phyloP scores from a whole-genome alignment of 2,113 vertebrate species.

The Pollimyrus isidori region DNA sequence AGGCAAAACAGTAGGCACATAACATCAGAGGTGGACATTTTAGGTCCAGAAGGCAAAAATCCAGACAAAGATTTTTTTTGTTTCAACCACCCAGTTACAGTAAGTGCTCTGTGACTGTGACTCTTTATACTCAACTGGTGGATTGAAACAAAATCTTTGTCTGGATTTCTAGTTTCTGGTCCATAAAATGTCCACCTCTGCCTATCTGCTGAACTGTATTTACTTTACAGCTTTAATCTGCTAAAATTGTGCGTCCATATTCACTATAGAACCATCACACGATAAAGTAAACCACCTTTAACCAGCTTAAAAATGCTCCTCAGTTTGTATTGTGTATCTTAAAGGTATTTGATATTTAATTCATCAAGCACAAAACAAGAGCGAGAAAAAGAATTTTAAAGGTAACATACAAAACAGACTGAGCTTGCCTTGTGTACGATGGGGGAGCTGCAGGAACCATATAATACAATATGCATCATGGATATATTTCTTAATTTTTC shows the following conservation, averaged over 20 bases:
- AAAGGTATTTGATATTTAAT: background rate
- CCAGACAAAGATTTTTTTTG: background rate
- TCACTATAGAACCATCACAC: too few species aligned
- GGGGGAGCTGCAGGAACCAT: background rate
- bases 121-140: background rate
- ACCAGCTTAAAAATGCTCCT: background rate
- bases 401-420: background rate
- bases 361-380: background rate
- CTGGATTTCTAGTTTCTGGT: background rate
- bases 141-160: background rate
- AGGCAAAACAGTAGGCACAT: background rate
- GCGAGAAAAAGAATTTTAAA: background rate
- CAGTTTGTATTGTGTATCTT: background rate
- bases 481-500: slow-evolving; percentile 9
- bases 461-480: background rate
- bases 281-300: background rate
- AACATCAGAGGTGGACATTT: background rate
- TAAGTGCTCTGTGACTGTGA: background rate
- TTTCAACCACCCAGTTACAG: background rate
- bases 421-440: background rate
- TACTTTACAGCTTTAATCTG: too few species aligned
- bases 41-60: background rate
- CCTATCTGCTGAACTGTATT: background rate
- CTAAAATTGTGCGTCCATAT: too few species aligned
- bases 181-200: background rate